Conservation (phyloP, 2,797 vertebrate species). For the Apogon hyalosoma region DNA sequence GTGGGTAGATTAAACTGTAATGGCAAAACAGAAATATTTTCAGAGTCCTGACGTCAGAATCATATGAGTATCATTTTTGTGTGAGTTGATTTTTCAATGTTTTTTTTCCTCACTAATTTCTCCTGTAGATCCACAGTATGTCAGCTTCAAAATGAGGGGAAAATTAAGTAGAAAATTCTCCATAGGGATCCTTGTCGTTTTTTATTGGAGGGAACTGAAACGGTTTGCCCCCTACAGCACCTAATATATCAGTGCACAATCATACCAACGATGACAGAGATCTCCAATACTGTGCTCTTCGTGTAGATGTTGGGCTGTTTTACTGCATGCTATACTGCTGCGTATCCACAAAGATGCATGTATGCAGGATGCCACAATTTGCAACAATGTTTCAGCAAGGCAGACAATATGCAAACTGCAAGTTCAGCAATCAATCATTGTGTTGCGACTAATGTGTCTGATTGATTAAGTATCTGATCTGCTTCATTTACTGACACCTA, state of each 20-base stretch:
- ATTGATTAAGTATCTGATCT: conserved; percentile 21
- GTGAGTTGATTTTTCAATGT: too few species aligned
- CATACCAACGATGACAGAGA: too few species aligned
- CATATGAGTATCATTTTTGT: too few species aligned
- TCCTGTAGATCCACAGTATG: too few species aligned
- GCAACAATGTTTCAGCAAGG: conserved; percentile 1
- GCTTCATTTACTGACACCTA: conserved; percentile 18
- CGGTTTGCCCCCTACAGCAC: too few species aligned
- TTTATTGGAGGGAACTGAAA: too few species aligned
- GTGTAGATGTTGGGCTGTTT: not conserved
- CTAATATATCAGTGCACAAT: too few species aligned
- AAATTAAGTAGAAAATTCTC: too few species aligned
- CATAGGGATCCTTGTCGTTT: too few species aligned
- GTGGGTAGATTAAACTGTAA: not conserved
- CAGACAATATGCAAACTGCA: conserved; percentile 11
- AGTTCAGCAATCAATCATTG: conserved; percentile 25
- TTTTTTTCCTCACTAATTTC: too few species aligned
- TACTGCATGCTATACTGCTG: not conserved
- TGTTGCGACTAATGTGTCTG: conserved; percentile 24
- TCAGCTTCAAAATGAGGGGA: too few species aligned
- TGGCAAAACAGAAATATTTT: not conserved
- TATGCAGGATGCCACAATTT: conserved; percentile 5
- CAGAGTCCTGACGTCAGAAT: not conserved
- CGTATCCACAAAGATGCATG: conserved; percentile 2
- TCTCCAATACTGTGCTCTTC: too few species aligned